Conservation (phyloP, 2,888 invertebrate species). For the Drosophila emarginata region DNA sequence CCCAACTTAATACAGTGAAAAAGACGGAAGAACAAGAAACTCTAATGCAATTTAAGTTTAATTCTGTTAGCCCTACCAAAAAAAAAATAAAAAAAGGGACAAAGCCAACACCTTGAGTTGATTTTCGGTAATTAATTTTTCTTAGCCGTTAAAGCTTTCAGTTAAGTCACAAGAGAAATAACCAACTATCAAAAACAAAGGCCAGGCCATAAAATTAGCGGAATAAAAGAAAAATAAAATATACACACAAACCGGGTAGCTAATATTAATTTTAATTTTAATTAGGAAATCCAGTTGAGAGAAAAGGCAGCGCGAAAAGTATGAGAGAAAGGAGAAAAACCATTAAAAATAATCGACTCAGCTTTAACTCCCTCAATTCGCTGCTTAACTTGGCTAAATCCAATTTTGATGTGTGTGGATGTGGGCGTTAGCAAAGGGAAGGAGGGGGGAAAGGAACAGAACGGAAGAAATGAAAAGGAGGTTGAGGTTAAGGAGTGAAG, state of each 20-base stretch:
- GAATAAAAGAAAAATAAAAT: conserved; percentile 45
- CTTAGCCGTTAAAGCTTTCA: conserved; percentile 34
- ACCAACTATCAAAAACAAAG: conserved; percentile 10
- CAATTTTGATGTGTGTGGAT: conserved; percentile 55
- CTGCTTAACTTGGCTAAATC: conserved; percentile 64
- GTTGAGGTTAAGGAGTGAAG: not conserved
- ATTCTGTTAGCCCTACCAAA: conserved; percentile 45
- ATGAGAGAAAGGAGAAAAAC: conserved; percentile 34
- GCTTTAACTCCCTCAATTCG: conserved; percentile 42
- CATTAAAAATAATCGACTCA: conserved; percentile 56
- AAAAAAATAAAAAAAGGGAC: conserved; percentile 8
- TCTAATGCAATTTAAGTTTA: conserved; percentile 56
- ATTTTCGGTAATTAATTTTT: conserved; percentile 49
- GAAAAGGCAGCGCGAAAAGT: conserved; percentile 8
- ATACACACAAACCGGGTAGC: conserved; percentile 9
- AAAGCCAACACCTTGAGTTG: conserved; percentile 16
- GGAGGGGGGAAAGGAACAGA: not conserved
- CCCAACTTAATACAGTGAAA: conserved; percentile 30
- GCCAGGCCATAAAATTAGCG: conserved; percentile 43
- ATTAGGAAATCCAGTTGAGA: conserved; percentile 49
- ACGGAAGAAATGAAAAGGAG: conserved; percentile 20
- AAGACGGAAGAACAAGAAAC: conserved; percentile 8
- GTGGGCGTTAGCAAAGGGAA: not conserved
- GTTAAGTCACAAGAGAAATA: conserved; percentile 2
- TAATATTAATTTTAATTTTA: conserved; percentile 69